These are phyloP conservation scores for Pterophyllum scalare DNA, from an alignment of 2,113 vertebrate species.

Conservation along the genomic window DNA sequence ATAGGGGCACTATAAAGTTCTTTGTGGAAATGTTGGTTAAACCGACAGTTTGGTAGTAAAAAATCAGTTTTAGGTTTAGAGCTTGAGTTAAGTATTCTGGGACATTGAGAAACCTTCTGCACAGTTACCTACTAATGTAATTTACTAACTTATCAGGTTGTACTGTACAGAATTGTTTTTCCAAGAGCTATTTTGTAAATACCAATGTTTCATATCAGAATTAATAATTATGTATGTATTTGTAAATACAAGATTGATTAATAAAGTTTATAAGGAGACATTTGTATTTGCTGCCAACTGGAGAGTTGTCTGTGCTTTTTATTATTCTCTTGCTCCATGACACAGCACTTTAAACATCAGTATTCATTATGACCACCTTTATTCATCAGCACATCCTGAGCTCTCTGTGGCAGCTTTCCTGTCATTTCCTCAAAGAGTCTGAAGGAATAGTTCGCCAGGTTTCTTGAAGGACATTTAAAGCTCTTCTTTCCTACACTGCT, in stretches of 20 bases:
- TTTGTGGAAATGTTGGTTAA: constrained; percentile 50
- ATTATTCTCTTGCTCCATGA: neutral
- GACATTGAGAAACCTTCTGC: constrained; percentile 53
- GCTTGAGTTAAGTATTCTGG: constrained; percentile 44
- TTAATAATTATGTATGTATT: constrained; percentile 81
- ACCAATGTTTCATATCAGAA: constrained; percentile 80
- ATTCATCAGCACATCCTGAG: no score
- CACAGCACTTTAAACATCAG: neutral
- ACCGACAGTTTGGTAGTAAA: constrained; percentile 42
- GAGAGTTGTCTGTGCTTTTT: neutral
- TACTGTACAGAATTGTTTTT: constrained; percentile 70
- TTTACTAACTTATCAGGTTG: constrained; percentile 79
- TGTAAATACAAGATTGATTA: constrained; percentile 83
- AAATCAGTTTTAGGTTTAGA: constrained; percentile 51
- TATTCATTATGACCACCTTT: no score
- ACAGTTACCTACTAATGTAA: constrained; percentile 73
- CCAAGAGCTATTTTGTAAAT: constrained; percentile 79
- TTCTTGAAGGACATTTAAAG: no score
- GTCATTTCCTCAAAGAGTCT: no score
- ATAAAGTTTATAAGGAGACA: constrained; percentile 81
- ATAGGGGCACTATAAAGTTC: neutral
- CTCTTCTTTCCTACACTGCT: no score
- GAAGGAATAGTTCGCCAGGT: no score
- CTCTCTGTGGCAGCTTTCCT: no score
- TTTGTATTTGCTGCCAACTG: constrained; percentile 45